Base-by-base conservation (phyloP, 2,797 vertebrate species). In the Sebastolobus altivelis region DNA sequence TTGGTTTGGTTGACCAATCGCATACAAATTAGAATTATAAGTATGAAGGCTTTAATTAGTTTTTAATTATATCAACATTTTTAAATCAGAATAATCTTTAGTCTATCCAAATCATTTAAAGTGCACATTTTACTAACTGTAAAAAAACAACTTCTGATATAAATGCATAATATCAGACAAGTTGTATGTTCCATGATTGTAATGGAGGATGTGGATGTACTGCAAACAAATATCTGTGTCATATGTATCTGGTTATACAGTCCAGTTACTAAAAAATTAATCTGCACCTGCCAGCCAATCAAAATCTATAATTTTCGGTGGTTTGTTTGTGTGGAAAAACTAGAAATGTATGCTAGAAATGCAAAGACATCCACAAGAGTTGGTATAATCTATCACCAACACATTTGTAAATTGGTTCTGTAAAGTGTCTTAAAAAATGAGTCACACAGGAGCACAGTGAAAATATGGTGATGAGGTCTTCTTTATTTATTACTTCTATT, bases 401-500 rank as follows among this genome's bases (percentile, higher is more conserved):
- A 77, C 16, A n/a, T 18, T 4, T 18, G 6, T 40, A 33, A 54
- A 22, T 3, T 52, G 4, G 3, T 12, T 20, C 49, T 54, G 9
- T 22, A 46, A 56, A 33, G 60, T 52, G 70, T 68, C 1, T 12
- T 8, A 25, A 27, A 58, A 27, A 49, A 75, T 6, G 1, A 84
- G 69, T 54, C 11, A 67, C 14, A 68, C 35, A 49, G 20, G 7
- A 31, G 3, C 22, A 76, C 14, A 31, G 4, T 29, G 6, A 31
- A 31, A 25, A 43, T 56, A 20, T 63, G 8, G 55, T 74, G 68
- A 82, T 49, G 27, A 75, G 46, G 58, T 78, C 13, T 59, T 76
- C n/a, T 77, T 84, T 70, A 70, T 89, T 92, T 76, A 83, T 86
- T 82, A 5, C 29, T 35, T 55, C 20, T 20, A 46, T 49, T 56